Percentiles rank a stretch among this genome's conserved stretches.
Conservation (phyloP, 2,797 vertebrate species). For the Oreochromis mossambicus region DNA sequence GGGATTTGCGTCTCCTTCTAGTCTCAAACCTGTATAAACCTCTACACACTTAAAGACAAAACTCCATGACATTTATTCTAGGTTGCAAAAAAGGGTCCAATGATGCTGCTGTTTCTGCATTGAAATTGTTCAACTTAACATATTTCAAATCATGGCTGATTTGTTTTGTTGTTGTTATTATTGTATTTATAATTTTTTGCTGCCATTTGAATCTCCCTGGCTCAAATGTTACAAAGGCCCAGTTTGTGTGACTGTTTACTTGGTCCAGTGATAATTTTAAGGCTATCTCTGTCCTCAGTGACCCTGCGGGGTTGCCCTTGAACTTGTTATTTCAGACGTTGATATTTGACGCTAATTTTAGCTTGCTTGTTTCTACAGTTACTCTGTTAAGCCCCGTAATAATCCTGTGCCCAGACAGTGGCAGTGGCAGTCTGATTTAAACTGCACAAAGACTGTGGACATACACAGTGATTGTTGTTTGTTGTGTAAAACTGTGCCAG, state of each 20-base stretch:
- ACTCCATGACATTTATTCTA: not conserved
- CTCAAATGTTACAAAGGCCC: not conserved
- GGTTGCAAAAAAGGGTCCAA: not conserved
- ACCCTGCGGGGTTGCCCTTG: conserved; percentile 33
- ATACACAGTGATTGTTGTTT: not conserved
- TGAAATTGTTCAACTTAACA: not conserved
- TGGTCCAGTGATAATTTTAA: not conserved
- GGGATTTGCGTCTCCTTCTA: not conserved
- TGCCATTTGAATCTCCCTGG: not conserved
- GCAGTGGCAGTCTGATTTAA: not conserved
- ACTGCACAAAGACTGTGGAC: not conserved
- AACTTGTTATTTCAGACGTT: conserved; percentile 42
- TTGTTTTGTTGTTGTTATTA: not conserved
- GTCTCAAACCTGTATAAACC: not conserved
- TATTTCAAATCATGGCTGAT: not conserved
- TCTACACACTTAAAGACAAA: not conserved
- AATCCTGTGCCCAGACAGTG: not conserved
- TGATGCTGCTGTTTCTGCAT: not conserved
- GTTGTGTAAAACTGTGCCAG: not conserved
- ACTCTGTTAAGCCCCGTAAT: conserved; percentile 3
- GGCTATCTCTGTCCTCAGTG: conserved; percentile 33
- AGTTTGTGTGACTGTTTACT: conserved; percentile 30
- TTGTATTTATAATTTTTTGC: not conserved
- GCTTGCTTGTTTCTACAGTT: conserved; percentile 13
- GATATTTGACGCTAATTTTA: conserved; percentile 56